Base-by-base conservation (phyloP, 2,888 invertebrate genomes). In the Drosophila anomelani region DNA sequence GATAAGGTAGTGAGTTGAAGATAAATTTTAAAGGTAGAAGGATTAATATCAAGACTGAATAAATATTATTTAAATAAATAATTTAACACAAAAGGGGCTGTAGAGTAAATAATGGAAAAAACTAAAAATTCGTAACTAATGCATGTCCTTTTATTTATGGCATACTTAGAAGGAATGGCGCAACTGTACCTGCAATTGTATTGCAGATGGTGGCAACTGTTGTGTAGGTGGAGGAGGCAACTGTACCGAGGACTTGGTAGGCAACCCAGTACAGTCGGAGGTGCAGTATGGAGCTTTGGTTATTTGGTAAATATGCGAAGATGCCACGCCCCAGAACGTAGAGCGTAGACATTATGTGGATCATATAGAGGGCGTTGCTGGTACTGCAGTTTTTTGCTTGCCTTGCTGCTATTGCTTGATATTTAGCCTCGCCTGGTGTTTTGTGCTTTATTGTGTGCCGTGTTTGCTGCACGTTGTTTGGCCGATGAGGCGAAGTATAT, bases 391-490 rank as follows among this genome's bases (percentile, higher is more conserved):
- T 61, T 61, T 75, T 46, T 26, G 46, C 58, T 26, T 66, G 76
- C 86, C 72, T 76, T 70, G 77, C 87, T 85, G 82, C 84, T 87
- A 85, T 85, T 87, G 84, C 84, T 85, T 85, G 85, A 76, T 85
- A 85, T 85, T 85, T 81, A 72, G 80, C 78, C 71, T 78, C 61
- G 66, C 51, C 54, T 67, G 39, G 46, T 85, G 77, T 85, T 85
- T 78, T 81, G 81, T 84, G 80, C 85, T 87, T 87, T 83, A 85
- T 83, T 83, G 75, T 83, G 75, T 75, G 67, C 58, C 36, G 56
- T 74, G 60, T 73, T 73, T 77, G 78, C 86, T 85, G 81, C 77
- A 79, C 86, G 82, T 88, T 88, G 85, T 84, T 85, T 85, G 86
- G 85, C 76, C 80, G 77, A 70, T 77, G 77, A 76, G 38, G 43